A percentile compares a stretch with the other conserved stretches of the same genome.
Evolutionary conservation across 2,113 vertebrate genomes (phyloP).

Genomic region (Ancistrus triradiatus): DNA sequence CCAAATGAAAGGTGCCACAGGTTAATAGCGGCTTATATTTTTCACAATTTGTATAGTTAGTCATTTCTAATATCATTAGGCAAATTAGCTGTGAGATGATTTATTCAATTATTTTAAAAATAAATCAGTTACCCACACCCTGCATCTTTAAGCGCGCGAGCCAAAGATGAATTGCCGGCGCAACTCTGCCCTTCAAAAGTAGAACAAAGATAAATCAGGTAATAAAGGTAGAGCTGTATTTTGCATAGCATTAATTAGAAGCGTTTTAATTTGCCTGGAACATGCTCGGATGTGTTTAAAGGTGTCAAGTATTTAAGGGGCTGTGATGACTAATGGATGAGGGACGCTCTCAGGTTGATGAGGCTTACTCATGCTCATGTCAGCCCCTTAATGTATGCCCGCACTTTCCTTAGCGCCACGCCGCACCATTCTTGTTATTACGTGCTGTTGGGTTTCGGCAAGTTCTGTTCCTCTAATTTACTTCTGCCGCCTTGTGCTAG

Average conservation of each 20-base stretch:
- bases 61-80: conserved; percentile 76
- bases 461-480: neutral
- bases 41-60: conserved; percentile 71
- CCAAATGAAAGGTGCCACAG: conserved; percentile 64
- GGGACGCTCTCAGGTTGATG: conserved; percentile 40
- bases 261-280: conserved; percentile 74
- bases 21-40: conserved; percentile 73
- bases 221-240: conserved; percentile 71
- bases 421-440: no score
- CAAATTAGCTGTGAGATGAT: conserved; percentile 72
- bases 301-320: conserved; percentile 62
- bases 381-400: neutral
- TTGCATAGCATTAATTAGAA: conserved; percentile 74
- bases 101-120: conserved; percentile 75
- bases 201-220: conserved; percentile 73
- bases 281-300: conserved; percentile 61
- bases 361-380: conserved; percentile 3
- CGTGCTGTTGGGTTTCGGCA: no score
- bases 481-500: neutral
- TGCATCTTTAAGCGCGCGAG: conserved; percentile 65
- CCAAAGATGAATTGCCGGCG: conserved; percentile 64
- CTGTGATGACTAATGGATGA: conserved; percentile 67
- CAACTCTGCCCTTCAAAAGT: conserved; percentile 66
- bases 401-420: neutral
- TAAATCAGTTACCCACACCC: conserved; percentile 73